A percentile compares a stretch with the other conserved stretches of the same genome.
phyloP scores from a whole-genome alignment of 2,797 vertebrate species.

The Gallinago stenura region DNA sequence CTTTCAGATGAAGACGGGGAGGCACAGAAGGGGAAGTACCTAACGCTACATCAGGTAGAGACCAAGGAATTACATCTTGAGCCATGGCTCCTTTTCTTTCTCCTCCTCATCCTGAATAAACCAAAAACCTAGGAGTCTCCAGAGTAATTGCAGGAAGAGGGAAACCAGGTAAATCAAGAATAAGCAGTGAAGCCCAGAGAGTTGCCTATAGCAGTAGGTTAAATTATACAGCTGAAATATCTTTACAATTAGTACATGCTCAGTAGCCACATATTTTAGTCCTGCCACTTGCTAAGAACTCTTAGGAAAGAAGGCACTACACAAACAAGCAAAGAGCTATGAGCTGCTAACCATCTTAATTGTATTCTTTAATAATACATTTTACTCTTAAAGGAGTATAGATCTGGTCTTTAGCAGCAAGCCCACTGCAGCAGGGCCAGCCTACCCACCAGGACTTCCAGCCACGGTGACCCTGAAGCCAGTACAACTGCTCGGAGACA shows the following conservation, averaged over 20 bases:
- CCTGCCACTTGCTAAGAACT: not conserved
- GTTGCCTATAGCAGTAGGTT: not conserved
- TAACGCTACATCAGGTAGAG: not conserved
- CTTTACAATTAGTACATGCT: not conserved
- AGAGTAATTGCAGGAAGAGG: not conserved
- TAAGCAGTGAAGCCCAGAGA: not conserved
- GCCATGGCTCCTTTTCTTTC: not conserved
- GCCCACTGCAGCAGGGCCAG: not conserved
- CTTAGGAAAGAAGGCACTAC: not conserved
- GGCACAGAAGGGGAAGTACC: not conserved
- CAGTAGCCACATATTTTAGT: not conserved
- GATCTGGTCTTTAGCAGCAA: not conserved
- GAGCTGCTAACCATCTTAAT: not conserved
- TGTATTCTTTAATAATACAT: not conserved
- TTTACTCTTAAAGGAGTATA: not conserved
- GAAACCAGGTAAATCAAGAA: not conserved
- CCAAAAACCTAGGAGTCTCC: not conserved
- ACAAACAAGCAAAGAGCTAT: not conserved
- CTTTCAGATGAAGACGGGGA: conserved; percentile 35
- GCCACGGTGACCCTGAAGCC: not conserved
- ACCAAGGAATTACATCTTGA: not conserved
- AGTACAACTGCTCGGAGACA: not conserved
- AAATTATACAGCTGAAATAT: not conserved
- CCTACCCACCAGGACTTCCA: no score
- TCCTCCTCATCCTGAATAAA: not conserved